Conservation (phyloP, 1,140 invertebrate species). For the Paracyclopina nana region DNA sequence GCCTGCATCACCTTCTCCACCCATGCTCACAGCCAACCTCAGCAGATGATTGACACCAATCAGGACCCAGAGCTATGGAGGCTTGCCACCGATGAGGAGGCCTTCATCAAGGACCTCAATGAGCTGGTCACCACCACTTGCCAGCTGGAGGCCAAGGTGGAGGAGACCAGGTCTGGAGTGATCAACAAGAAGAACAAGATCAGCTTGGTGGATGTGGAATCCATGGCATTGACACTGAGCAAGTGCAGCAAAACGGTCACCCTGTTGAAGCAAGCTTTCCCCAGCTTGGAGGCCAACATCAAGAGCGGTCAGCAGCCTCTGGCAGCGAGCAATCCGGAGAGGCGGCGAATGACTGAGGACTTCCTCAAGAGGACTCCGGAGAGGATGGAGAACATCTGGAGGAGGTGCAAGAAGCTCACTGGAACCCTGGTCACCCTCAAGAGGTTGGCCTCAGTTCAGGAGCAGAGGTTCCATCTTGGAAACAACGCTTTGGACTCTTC, state of each 20-base stretch:
- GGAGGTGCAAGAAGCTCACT: conserved; percentile 85
- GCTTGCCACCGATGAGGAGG: conserved; percentile 14
- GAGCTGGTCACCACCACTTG: neutral
- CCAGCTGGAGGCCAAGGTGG: conserved; percentile 56
- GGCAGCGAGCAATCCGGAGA: too few relatives aligned
- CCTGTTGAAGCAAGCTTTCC: conserved; percentile 77
- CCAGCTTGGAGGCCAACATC: conserved; percentile 65
- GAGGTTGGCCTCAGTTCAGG: conserved; percentile 26
- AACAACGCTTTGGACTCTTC: neutral
- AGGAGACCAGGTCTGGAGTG: conserved; percentile 78
- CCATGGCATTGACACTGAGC: conserved; percentile 76
- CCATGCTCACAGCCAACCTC: too few relatives aligned
- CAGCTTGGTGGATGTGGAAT: conserved; percentile 89
- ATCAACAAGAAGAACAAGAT: conserved; percentile 82
- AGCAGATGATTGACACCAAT: neutral
- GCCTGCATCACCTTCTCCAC: conserved; percentile 7
- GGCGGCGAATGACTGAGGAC: neutral
- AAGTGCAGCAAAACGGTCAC: conserved; percentile 75
- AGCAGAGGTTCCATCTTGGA: conserved; percentile 17
- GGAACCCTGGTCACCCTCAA: conserved; percentile 87
- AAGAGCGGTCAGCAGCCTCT: conserved; percentile 31
- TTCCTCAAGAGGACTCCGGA: conserved; percentile 69
- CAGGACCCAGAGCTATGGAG: conserved; percentile 11
- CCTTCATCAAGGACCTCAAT: conserved; percentile 7
- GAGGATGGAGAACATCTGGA: conserved; percentile 63